Evolutionary conservation across 64 coral and sea anemone genomes (phyloP).

Genomic region (Dendronephthya gigantea): DNA sequence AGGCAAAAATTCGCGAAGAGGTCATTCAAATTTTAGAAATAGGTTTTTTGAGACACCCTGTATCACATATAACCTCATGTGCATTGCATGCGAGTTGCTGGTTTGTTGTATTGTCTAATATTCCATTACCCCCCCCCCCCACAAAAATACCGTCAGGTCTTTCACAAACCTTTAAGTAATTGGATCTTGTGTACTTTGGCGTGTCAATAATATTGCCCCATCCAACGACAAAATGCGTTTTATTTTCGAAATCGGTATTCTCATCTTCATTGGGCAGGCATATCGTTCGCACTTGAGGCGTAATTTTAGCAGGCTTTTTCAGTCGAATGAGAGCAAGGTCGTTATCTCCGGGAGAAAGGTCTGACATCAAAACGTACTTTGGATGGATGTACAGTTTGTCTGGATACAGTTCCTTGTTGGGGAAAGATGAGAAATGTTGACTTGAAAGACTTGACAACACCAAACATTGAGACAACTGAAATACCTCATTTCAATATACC

Average conservation of each 20-base stretch:
- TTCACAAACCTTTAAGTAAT: neutral
- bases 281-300: slow-evolving; percentile 1
- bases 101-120: no score
- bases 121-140: no score
- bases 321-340: slow-evolving; percentile 16
- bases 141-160: no score
- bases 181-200: neutral
- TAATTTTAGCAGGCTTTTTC: neutral
- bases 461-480: neutral
- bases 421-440: neutral
- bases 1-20: no score
- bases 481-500: neutral
- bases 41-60: no score
- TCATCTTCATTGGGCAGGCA: neutral
- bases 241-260: neutral
- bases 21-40: no score
- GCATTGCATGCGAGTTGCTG: no score
- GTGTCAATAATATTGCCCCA: neutral
- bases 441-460: no score
- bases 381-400: neutral
- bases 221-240: neutral
- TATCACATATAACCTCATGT: no score
- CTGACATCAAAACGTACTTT: neutral
- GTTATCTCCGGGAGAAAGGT: neutral
- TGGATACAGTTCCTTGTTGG: neutral